Base-by-base conservation (phyloP, 2,888 invertebrate genomes). In the Noctuana brunneofusca region DNA sequence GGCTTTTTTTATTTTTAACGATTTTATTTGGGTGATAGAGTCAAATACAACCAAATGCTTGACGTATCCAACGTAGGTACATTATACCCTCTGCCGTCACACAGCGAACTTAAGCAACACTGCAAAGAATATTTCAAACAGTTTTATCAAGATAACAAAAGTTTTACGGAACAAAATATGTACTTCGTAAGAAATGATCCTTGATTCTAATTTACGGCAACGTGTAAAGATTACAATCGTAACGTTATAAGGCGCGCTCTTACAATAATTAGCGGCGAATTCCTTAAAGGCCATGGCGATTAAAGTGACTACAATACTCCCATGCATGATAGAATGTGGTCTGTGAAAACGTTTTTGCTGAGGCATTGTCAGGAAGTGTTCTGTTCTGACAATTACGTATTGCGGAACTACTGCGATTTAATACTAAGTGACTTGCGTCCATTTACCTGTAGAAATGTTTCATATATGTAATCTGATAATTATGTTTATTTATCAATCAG, bases 361-460 rank as follows among this genome's bases (percentile, higher is more conserved):
- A 68, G 54, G 68, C 71, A 74, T 70, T 71, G 69, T 73, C 32
- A 48, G 72, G 73, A 70, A 69, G 65, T 66, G 66, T 22, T 49
- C 69, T 69, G n/a, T n/a, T n/a, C 72, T 70, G 73, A 73, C 78
- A 80, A 82, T 86, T 81, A 82, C 75, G 75, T 69, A 74, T 74
- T 79, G 76, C 84, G 84, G 85, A 85, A 86, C 82, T 79, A 77
- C 48, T 35, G 14, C 18, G 48, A 81, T 81, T 77, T 76, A 71
- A 73, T 71, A 20, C 68, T 74, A 78, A 76, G 30, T 71, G 74
- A 79, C 76, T 76, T 79, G 80, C 12, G 32, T 52, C 83, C 82
- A 81, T 81, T 77, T 79, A 71, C 3, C 0, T 14, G 5, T 14
- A 38, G 14, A n/a, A 14, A 14, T 3, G 12, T 9, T 8, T 4